Percentiles rank a stretch among this genome's conserved stretches.
These are phyloP conservation scores for Atherinosoma microstoma DNA, from an alignment of 2,797 vertebrate genomes.

Conservation along the genomic window DNA sequence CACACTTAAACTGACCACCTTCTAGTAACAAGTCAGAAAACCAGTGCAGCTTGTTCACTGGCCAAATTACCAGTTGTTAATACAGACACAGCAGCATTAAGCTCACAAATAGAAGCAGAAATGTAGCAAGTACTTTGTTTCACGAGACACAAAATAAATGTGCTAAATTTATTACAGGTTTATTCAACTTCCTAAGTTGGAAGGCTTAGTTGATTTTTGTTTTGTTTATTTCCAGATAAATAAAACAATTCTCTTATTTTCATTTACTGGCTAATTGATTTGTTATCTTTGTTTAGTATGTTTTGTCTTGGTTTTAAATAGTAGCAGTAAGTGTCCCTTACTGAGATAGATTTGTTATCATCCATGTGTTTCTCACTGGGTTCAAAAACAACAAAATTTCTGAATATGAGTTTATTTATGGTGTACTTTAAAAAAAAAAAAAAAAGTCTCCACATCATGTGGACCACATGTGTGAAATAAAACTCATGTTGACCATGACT, in stretches of 20 bases:
- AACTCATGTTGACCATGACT: slow-evolving; percentile 7
- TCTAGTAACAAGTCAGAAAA: neutral
- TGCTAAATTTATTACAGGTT: too few relatives aligned
- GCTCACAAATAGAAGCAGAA: too few relatives aligned
- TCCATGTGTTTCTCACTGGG: neutral
- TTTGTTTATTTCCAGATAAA: too few relatives aligned
- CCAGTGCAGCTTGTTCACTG: neutral
- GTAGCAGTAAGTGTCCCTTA: neutral
- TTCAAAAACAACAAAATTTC: neutral
- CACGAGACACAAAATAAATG: too few relatives aligned
- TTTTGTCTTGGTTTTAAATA: neutral
- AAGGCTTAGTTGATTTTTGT: neutral
- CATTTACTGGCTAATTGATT: neutral
- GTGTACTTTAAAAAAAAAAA: neutral
- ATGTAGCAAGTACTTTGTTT: too few relatives aligned
- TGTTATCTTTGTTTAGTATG: neutral
- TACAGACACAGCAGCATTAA: too few relatives aligned
- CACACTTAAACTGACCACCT: too few relatives aligned
- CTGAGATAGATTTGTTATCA: neutral
- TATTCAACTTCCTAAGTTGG: neutral
- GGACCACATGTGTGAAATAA: neutral
- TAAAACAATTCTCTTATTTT: neutral
- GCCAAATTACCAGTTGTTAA: too few relatives aligned
- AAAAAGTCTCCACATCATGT: neutral
- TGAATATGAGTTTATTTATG: neutral